Evolutionary conservation across 2,888 invertebrate species (phyloP).

Genomic region (Tenthredo livida): DNA sequence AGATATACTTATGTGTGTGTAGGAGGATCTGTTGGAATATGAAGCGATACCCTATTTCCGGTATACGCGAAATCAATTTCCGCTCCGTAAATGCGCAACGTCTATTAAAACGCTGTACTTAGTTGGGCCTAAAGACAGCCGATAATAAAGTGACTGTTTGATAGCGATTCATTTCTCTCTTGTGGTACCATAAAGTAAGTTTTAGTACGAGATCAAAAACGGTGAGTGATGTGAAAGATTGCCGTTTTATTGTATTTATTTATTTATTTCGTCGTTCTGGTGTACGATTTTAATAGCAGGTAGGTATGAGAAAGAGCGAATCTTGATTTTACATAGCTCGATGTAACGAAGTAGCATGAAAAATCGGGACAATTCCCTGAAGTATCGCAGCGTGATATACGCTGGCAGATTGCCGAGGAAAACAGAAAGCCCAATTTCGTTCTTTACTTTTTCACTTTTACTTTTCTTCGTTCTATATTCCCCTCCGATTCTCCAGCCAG

Average conservation of each 20-base stretch:
- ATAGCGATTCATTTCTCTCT: neutral
- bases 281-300: neutral
- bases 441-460: neutral
- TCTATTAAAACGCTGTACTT: neutral
- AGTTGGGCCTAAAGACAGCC: neutral
- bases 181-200: neutral
- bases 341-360: neutral
- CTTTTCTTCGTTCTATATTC: neutral
- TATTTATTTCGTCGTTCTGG: neutral
- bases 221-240: neutral
- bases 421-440: conserved; percentile 18
- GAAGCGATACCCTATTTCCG: conserved; percentile 31
- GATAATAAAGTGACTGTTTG: conserved; percentile 3
- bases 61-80: conserved; percentile 24
- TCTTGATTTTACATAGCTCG: neutral
- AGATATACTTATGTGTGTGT: neutral
- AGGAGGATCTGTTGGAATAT: neutral
- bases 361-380: conserved; percentile 22
- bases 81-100: conserved; percentile 3
- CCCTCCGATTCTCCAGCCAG: neutral
- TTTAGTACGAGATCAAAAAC: neutral
- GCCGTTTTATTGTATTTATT: neutral
- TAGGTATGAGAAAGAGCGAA: neutral
- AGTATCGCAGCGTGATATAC: conserved; percentile 8
- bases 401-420: conserved; percentile 28